Evolutionary conservation across 1,140 invertebrate species (phyloP), one percentile per base, ranked within the genome.

Genomic region (Magallana angulata): DNA sequence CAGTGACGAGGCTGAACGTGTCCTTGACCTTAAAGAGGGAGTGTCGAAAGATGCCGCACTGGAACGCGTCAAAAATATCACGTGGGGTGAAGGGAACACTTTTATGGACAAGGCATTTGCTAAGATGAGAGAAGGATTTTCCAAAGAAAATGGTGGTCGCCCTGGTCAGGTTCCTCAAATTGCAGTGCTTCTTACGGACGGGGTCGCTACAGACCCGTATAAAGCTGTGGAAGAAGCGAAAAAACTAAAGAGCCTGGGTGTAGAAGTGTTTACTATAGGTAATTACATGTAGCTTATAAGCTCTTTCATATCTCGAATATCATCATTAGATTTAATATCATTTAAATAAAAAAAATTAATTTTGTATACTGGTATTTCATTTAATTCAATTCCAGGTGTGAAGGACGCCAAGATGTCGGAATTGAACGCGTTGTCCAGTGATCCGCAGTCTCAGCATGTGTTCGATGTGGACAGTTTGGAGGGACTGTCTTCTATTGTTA

Each of bases 121-220:
- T 8, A 86, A 60, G 76, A 82, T 82, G 18, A 16, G 58, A 24
- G 68, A 76, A 36, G 68, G 68, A 11, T 76, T 76, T 30, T 76
- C 68, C 2, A 76, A 76, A 76, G 68, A 76, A 76, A 24, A 58
- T 24, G 85, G 85, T 1, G 85, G 56, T 12, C 76, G 85, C n/a
- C 57, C n/a, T 8, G 58, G 58, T 24, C 68, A 76, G 24, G 85
- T 82, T 30, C 85, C 85, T 18, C 82, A 88, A 24, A 88, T 88
- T 18, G 86, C 62, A 8, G 64, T 87, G 58, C 16, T 87, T 8
- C 18, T 87, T 16, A 87, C 86, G n/a, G 86, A 87, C 59, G 86
- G 86, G 14, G 62, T 83, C 5, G 82, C 86, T 7, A 87, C 86
- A 18, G 57, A 87, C n/a, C 81, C 82, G 48, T 68, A 56, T 5